Percentiles rank a stretch among this genome's conserved stretches.
These are phyloP conservation scores for Sphecodes monilicornis DNA, from an alignment of 2,888 invertebrate species.

Conservation along the genomic window DNA sequence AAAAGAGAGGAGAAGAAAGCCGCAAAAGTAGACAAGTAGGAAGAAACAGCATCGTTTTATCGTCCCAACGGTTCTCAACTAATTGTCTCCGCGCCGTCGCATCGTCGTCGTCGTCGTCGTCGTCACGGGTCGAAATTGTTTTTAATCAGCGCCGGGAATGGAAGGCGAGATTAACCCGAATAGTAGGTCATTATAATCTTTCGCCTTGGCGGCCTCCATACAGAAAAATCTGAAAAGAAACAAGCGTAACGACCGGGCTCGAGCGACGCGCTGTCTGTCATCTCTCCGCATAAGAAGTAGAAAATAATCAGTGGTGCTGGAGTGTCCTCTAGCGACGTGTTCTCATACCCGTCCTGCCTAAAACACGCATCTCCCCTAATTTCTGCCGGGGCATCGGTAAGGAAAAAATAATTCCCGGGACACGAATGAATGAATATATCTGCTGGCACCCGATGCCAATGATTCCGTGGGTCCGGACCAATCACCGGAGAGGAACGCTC, in stretches of 20 bases:
- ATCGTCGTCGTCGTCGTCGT: background rate
- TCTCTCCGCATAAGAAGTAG: constrained; percentile 28
- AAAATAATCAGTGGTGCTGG: constrained; percentile 51
- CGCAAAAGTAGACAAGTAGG: background rate
- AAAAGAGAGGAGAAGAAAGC: background rate
- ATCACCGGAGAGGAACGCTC: constrained; percentile 55
- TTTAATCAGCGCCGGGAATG: background rate
- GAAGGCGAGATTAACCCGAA: constrained; percentile 2
- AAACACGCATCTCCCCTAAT: constrained; percentile 17
- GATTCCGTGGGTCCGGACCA: constrained; percentile 46
- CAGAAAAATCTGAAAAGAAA: constrained; percentile 30
- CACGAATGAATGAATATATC: constrained; percentile 23
- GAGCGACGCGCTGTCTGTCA: constrained; percentile 16
- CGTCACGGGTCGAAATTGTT: background rate
- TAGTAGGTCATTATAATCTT: constrained; percentile 40
- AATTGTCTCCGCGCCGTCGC: background rate
- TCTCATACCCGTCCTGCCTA: constrained; percentile 25
- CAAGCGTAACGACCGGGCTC: constrained; percentile 33
- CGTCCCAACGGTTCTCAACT: background rate
- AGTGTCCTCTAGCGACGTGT: constrained; percentile 37
- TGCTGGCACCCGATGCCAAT: constrained; percentile 46
- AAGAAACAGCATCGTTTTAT: background rate
- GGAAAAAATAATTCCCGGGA: background rate
- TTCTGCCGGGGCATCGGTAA: background rate
- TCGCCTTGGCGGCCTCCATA: constrained; percentile 1